These are phyloP conservation scores for Pseudorectes ferrugineus DNA, from an alignment of 2,113 vertebrate species.

Conservation along the genomic window DNA sequence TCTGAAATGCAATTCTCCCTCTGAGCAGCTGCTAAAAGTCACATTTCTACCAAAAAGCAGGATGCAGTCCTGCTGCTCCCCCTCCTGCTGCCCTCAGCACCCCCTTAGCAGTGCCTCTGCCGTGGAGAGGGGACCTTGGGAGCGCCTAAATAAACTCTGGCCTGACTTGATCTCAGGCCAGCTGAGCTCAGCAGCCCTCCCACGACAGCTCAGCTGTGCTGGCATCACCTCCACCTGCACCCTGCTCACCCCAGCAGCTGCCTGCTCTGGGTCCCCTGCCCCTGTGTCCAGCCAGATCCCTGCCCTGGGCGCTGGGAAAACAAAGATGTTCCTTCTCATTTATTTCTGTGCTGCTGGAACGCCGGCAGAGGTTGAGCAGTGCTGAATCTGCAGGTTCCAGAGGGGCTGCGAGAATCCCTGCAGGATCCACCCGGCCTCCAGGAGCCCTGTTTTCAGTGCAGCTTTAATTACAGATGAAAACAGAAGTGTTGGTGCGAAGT, in stretches of 20 bases:
- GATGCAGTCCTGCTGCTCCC: neutral
- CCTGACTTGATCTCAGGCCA: neutral
- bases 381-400: neutral
- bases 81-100: neutral
- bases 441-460: neutral
- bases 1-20: neutral
- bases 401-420: neutral
- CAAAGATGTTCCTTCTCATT: neutral
- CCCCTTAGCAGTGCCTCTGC: neutral
- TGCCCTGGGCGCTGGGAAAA: neutral
- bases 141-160: neutral
- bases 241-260: neutral
- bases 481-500: neutral
- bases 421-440: neutral
- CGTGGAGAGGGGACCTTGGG: neutral
- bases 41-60: too few species aligned
- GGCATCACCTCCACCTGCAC: neutral
- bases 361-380: neutral
- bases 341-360: neutral
- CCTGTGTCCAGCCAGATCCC: accelerated
- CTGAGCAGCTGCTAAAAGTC: neutral
- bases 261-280: neutral
- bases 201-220: neutral
- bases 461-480: neutral
- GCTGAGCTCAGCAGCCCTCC: neutral